Evolutionary conservation across 2,797 vertebrate species (phyloP), one percentile per base, ranked within the genome.

Genomic region (Pelochelys cantorii): DNA sequence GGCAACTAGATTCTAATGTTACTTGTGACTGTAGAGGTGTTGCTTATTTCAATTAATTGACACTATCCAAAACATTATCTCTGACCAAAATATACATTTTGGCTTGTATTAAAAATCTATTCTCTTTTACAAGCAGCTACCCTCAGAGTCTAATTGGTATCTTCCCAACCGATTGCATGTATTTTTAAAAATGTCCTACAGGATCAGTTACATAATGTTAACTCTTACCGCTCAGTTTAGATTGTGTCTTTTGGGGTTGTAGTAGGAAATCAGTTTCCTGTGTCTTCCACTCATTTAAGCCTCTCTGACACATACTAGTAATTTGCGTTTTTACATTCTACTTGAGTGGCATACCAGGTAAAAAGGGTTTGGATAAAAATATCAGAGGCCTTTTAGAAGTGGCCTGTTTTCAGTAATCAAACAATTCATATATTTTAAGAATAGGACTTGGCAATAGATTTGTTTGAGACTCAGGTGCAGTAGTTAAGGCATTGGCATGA

Each of bases 1-100:
- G 68, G 80, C 0, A 12, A 0, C 56, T 5, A 55, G 57, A 56
- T 65, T 65, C 62, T 65, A n/a, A n/a, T 31, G 14, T 65, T 65
- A 2, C 31, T 65, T 65, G 60, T 62, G 62, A n/a, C 31, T 65
- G 6, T 7, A 74, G 11, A 74, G 25, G 20, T 42, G 22, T 74
- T 74, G 37, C 20, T 25, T 74, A 5, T 5, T 74, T 42, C 34
- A 74, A 2, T 42, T 42, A 74, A 74, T 5, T 74, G 22, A 42
- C 11, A 42, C 5, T 23, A 27, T 75, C 11, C 23, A 14, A 14
- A 20, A 7, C 71, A 3, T 42, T 11, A 23, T 74, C 34, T 74
- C 20, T 42, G 25, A 15, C 42, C 23, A 75, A 75, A 27, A 75
- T 27, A 48, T 13, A 42, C 13, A 27, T 75, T 48, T 75, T 75